These are phyloP conservation scores for Prionchulus punctatus DNA, from an alignment of 2,888 invertebrate genomes.

Conservation along the genomic window DNA sequence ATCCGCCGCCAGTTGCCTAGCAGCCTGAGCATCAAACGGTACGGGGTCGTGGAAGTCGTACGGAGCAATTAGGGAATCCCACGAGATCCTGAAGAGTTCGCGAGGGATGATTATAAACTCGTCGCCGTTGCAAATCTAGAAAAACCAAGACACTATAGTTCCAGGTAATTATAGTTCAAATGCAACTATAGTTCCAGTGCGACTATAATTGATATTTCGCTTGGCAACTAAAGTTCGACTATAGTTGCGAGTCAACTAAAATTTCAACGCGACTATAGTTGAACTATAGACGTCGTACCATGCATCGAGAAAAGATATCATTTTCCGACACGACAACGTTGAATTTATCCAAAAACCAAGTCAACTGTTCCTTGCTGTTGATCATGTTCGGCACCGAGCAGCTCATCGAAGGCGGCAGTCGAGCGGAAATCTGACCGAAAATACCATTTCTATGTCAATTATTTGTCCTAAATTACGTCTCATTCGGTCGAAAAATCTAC, in stretches of 20 bases:
- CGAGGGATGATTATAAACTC: conserved; percentile 2
- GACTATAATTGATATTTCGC: too few relatives aligned
- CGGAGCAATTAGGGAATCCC: not conserved
- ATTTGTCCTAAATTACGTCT: too few relatives aligned
- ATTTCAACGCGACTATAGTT: too few relatives aligned
- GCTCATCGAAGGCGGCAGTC: not conserved
- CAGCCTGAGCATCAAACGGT: not conserved
- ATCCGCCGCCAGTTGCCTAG: not conserved
- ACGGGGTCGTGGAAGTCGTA: not conserved
- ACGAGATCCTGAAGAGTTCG: not conserved
- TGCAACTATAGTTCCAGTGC: too few relatives aligned
- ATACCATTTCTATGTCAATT: too few relatives aligned
- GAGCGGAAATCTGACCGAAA: not conserved
- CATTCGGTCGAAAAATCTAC: too few relatives aligned
- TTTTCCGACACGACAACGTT: conserved; percentile 4
- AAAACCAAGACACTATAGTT: too few relatives aligned
- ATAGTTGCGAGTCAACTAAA: too few relatives aligned
- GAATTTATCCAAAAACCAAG: conserved; percentile 4
- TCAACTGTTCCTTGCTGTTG: conserved; percentile 3
- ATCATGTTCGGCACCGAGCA: not conserved
- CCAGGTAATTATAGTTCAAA: too few relatives aligned
- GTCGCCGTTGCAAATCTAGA: conserved; percentile 4
- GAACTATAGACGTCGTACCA: too few relatives aligned
- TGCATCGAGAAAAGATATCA: conserved; percentile 10
- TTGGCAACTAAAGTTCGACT: too few relatives aligned